phyloP scores from a whole-genome alignment of 2,797 vertebrate species.

The Poecilia velifera region DNA sequence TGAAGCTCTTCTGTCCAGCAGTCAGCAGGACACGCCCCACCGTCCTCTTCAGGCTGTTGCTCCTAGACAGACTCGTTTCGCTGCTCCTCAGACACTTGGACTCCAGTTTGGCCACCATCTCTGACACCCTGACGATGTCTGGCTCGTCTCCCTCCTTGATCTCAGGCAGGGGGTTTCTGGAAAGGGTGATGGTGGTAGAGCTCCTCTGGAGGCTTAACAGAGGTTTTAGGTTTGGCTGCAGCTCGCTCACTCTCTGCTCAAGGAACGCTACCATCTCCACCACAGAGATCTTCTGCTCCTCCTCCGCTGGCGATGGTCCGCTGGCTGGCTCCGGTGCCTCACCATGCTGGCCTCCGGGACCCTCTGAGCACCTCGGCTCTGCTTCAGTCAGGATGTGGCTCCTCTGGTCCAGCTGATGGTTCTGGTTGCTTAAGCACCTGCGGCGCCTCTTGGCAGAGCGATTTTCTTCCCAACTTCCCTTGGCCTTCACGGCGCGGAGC shows the following conservation, averaged over 20 bases:
- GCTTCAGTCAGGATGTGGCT: slow-evolving; percentile 44
- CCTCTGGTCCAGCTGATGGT: slow-evolving; percentile 25
- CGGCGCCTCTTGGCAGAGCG: slow-evolving; percentile 88
- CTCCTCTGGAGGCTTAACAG: slow-evolving; percentile 62
- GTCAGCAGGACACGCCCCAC: slow-evolving; percentile 89
- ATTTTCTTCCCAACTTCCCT: slow-evolving; percentile 90
- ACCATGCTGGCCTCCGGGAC: fast-evolving
- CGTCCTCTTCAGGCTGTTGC: slow-evolving; percentile 87
- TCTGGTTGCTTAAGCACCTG: slow-evolving; percentile 77
- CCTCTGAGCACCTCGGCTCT: background rate
- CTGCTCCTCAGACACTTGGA: slow-evolving; percentile 85
- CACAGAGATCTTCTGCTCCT: slow-evolving; percentile 82
- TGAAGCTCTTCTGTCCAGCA: slow-evolving; percentile 36
- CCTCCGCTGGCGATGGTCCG: background rate
- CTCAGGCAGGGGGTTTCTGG: slow-evolving; percentile 44
- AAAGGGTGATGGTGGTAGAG: slow-evolving; percentile 69
- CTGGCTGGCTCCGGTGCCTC: background rate
- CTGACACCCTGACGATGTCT: slow-evolving; percentile 87
- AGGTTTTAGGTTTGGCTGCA: slow-evolving; percentile 80
- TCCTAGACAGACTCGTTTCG: slow-evolving; percentile 84
- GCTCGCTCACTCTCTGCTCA: slow-evolving; percentile 86
- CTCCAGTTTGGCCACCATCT: slow-evolving; percentile 95
- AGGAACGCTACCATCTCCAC: slow-evolving; percentile 95
- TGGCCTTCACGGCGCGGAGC: slow-evolving; percentile 84
- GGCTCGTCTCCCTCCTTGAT: slow-evolving; percentile 70